Evolutionary conservation across 2,113 vertebrate genomes (phyloP).

Genomic region (Pitta sordida): DNA sequence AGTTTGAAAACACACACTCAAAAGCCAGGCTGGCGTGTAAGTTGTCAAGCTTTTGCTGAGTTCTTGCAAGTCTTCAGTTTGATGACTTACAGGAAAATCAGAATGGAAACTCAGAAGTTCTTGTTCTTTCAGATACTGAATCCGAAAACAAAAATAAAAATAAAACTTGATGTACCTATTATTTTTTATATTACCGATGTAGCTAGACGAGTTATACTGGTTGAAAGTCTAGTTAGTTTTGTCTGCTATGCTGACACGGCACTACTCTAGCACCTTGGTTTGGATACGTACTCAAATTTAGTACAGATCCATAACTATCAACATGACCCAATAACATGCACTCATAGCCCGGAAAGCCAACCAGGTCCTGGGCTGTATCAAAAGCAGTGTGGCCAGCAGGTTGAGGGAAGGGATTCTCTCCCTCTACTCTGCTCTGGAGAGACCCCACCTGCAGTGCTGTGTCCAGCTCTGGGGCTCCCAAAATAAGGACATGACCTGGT

Average conservation of each 20-base stretch:
- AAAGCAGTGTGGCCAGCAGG: background rate
- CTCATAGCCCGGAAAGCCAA: background rate
- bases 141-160: conserved; percentile 10
- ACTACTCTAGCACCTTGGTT: background rate
- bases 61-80: background rate
- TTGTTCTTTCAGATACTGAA: background rate
- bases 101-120: background rate
- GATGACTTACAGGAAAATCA: background rate
- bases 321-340: background rate
- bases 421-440: background rate
- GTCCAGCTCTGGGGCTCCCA: background rate
- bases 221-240: background rate
- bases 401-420: background rate
- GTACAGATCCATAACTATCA: background rate
- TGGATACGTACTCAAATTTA: background rate
- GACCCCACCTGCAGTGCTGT: background rate
- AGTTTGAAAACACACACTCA: background rate
- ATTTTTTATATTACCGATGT: background rate
- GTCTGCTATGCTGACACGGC: background rate
- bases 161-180: background rate
- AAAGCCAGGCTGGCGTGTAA: background rate
- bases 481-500: background rate
- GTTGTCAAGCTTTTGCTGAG: background rate
- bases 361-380: background rate
- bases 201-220: background rate